Evolutionary conservation across 1,140 invertebrate species (phyloP), one percentile per base, ranked within the genome.

Genomic region (Onthophagus taurus): DNA sequence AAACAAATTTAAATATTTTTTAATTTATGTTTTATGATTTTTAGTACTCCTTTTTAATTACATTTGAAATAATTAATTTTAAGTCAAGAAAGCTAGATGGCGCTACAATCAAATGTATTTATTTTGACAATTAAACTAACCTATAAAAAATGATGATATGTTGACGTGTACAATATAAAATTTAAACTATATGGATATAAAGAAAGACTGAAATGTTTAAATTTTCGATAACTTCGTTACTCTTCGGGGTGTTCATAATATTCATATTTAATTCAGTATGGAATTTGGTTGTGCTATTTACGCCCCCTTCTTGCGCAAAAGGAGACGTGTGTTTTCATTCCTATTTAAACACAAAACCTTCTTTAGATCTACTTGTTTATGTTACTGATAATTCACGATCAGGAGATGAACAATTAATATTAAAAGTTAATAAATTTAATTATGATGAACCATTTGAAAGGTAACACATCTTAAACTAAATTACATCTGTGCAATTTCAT

Each of bases 201-300:
- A 4, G 4, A 7, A 3, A 16, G 8, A 39, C 24, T n/a, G 18
- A 9, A 23, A 41, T 14, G 30, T 31, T 33, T 26, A 43, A 31
- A 43, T 45, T 54, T 9, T 49, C 48, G 21, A 23, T 59, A 29
- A 55, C 51, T 19, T 45, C 51, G 20, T 49, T 61, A 44, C 48
- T 51, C 42, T 50, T 44, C 12, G 48, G 37, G 18, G 16, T 60
- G 30, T 62, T 62, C 51, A 38, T 58, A 18, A 23, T 45, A 12
- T 59, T 59, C 46, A 53, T 60, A 24, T 39, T 52, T 21, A 50
- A 54, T 44, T 60, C 60, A n/a, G 51, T 61, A 19, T 61, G 55
- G 47, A 61, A 53, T 44, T 49, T 63, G 29, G 49, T 54, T 34
- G 35, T 42, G 14, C 53, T 64, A 50, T 64, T 58, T 45, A 44